A percentile compares a stretch with the other conserved stretches of the same genome.
Evolutionary conservation across 2,797 vertebrate genomes (phyloP).

Genomic region (Setipinna tenuifilis): DNA sequence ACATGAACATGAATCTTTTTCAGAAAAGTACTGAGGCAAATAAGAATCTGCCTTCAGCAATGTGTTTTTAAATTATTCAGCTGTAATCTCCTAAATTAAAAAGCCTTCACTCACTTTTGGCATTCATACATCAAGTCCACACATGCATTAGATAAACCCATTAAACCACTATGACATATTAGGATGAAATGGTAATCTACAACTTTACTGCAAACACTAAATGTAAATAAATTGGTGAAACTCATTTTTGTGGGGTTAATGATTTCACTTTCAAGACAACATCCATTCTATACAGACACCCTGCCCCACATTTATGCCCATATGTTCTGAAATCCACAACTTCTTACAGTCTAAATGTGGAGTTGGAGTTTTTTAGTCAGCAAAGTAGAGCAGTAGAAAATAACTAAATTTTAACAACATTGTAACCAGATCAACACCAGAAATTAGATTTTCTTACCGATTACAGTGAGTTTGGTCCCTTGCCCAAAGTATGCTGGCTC

Average conservation of each 20-base stretch:
- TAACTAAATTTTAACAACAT: not conserved
- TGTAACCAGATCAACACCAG: slow-evolving; percentile 52
- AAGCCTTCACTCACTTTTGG: not conserved
- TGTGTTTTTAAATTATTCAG: not conserved
- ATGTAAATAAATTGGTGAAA: too few species aligned
- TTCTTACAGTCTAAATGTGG: not conserved
- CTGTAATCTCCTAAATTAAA: not conserved
- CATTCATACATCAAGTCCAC: not conserved
- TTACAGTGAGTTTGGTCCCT: slow-evolving; percentile 76
- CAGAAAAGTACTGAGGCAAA: not conserved
- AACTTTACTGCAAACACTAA: too few species aligned
- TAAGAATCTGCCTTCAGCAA: not conserved
- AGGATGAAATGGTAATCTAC: too few species aligned
- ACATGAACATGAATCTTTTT: not conserved
- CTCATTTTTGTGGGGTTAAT: too few species aligned
- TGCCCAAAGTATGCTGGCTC: slow-evolving; percentile 64
- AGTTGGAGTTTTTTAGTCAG: not conserved
- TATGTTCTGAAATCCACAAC: not conserved
- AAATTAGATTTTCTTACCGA: slow-evolving; percentile 69
- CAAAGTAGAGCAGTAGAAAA: not conserved
- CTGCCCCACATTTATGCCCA: too few species aligned
- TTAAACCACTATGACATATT: too few species aligned
- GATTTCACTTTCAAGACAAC: not conserved
- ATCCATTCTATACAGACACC: not conserved
- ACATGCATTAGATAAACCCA: not conserved